Conservation (phyloP, 2,797 vertebrate species). For the Silurus aristotelis region DNA sequence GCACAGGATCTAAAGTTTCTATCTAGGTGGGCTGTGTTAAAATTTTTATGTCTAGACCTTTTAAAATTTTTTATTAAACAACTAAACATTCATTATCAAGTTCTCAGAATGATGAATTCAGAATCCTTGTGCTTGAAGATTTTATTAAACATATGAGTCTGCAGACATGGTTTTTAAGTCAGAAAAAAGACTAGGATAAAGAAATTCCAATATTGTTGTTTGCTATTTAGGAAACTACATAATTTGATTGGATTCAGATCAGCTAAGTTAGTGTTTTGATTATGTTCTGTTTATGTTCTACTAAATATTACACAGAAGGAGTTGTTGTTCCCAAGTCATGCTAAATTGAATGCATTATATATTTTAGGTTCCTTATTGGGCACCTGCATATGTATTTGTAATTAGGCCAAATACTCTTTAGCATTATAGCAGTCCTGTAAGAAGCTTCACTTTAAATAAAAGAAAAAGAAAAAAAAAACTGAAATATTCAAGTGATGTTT, state of each 20-base stretch:
- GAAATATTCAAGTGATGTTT: too few species aligned
- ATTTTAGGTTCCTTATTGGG: background rate
- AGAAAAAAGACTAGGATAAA: background rate
- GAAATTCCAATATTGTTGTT: conserved; percentile 11
- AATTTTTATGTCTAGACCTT: background rate
- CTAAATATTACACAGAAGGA: background rate
- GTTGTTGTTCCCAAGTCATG: background rate
- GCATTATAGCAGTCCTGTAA: background rate
- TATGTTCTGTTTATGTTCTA: background rate
- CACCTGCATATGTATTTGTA: background rate
- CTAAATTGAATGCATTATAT: background rate
- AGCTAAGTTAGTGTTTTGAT: conserved; percentile 9
- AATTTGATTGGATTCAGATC: conserved; percentile 2
- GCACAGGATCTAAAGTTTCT: background rate
- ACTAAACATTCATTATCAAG: background rate
- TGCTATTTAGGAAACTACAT: background rate
- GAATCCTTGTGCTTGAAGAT: background rate
- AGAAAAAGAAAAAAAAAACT: background rate
- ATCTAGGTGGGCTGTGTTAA: background rate
- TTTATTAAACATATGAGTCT: background rate
- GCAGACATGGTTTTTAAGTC: background rate
- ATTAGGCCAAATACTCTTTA: background rate
- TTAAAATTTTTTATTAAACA: background rate
- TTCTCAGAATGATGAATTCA: background rate
- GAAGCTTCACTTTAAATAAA: conserved; percentile 13